Percentiles rank a stretch among this genome's conserved stretches.
These are phyloP conservation scores for Papilio glaucus DNA, from an alignment of 1,140 invertebrate species.

Conservation along the genomic window DNA sequence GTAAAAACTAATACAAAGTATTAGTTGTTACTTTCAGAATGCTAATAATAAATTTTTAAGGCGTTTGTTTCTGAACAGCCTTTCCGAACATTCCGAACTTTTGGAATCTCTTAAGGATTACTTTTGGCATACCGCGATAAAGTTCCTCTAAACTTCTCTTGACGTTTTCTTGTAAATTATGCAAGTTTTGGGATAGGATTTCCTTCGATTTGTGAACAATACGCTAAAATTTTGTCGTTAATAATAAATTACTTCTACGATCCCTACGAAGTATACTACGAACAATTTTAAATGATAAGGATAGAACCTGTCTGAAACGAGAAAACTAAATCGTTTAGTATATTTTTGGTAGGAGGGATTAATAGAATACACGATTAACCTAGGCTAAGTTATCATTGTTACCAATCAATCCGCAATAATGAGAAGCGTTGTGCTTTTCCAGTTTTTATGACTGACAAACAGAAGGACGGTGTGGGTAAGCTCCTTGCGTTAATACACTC, in stretches of 20 bases:
- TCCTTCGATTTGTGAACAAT: slow-evolving; percentile 1
- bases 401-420: too few relatives aligned
- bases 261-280: too few relatives aligned
- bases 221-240: not conserved
- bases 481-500: too few relatives aligned
- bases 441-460: too few relatives aligned
- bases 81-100: slow-evolving; percentile 30
- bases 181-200: slow-evolving; percentile 19
- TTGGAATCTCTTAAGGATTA: slow-evolving; percentile 33
- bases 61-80: slow-evolving; percentile 25
- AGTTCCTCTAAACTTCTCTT: slow-evolving; percentile 29
- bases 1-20: slow-evolving; percentile 5
- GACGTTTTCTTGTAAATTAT: slow-evolving; percentile 34
- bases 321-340: too few relatives aligned
- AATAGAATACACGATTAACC: too few relatives aligned
- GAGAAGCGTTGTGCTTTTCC: too few relatives aligned
- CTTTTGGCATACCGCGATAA: slow-evolving; percentile 34
- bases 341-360: too few relatives aligned
- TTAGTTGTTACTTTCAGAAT: not conserved
- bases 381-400: too few relatives aligned
- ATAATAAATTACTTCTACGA: not conserved
- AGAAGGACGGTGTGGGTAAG: too few relatives aligned
- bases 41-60: slow-evolving; percentile 29
- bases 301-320: too few relatives aligned
- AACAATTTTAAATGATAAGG: too few relatives aligned